A percentile compares a stretch with the other conserved stretches of the same genome.
Evolutionary conservation across 2,888 invertebrate genomes (phyloP).

Genomic region (Andrena flavipes): DNA sequence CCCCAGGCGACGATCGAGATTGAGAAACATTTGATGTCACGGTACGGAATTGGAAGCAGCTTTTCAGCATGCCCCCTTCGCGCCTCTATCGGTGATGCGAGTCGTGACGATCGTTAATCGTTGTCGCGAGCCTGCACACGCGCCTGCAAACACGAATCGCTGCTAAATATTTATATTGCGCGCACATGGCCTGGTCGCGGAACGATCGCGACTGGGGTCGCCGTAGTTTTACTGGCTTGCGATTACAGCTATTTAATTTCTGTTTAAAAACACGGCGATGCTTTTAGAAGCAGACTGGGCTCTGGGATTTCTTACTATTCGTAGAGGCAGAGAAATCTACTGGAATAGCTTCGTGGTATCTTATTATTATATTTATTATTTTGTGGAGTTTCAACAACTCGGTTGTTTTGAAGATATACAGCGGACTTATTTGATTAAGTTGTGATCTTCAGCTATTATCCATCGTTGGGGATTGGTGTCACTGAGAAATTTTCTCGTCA

Average conservation of each 20-base stretch:
- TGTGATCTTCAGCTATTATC: too few relatives aligned
- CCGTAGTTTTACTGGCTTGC: neutral
- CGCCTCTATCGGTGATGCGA: neutral
- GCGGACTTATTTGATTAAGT: too few relatives aligned
- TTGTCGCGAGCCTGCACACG: neutral
- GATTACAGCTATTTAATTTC: neutral
- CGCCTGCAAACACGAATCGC: conserved; percentile 10
- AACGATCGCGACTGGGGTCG: neutral
- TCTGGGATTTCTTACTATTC: too few relatives aligned
- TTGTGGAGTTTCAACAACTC: too few relatives aligned
- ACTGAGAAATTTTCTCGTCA: too few relatives aligned
- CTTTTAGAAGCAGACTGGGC: too few relatives aligned
- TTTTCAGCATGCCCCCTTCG: neutral
- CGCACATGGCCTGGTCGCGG: conserved; percentile 31
- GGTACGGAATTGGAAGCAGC: neutral
- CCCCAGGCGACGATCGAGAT: neutral
- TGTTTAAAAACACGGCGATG: too few relatives aligned
- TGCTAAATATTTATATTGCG: conserved; percentile 41
- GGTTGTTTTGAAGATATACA: too few relatives aligned
- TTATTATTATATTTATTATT: too few relatives aligned
- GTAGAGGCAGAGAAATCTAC: too few relatives aligned
- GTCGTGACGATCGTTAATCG: neutral
- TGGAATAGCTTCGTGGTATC: too few relatives aligned
- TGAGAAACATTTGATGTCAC: conserved; percentile 12
- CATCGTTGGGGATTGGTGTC: too few relatives aligned